Evolutionary conservation across 2,888 invertebrate genomes (phyloP).

Genomic region (Sturmia bella): DNA sequence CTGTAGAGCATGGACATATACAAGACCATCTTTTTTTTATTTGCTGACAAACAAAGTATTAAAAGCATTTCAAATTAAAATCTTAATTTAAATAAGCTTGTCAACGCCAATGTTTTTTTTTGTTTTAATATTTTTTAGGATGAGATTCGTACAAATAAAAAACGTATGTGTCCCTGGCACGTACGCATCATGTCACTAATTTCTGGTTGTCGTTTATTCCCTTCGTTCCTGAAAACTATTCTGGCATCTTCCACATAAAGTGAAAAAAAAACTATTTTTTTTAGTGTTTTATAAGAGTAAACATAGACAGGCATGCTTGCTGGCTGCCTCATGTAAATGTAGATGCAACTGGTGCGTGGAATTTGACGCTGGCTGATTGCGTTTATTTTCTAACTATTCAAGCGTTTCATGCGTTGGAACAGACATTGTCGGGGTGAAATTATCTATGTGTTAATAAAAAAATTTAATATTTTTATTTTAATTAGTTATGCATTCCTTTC

Average conservation of each 20-base stretch:
- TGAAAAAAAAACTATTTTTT: conserved; percentile 29
- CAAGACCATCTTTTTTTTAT: conserved; percentile 22
- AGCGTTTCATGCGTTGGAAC: conserved; percentile 54
- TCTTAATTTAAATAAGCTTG: conserved; percentile 53
- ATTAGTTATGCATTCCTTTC: conserved; percentile 57
- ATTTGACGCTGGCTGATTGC: conserved; percentile 69
- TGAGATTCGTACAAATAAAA: conserved; percentile 11
- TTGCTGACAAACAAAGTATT: conserved; percentile 15
- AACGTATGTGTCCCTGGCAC: conserved; percentile 66
- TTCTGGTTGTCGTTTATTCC: conserved; percentile 14
- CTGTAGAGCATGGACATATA: conserved; percentile 56
- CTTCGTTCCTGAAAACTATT: conserved; percentile 67
- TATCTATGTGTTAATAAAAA: conserved; percentile 64
- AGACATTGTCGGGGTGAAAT: conserved; percentile 62
- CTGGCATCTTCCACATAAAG: conserved; percentile 38
- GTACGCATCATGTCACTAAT: conserved; percentile 67
- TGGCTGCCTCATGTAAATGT: conserved; percentile 33
- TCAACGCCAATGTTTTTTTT: conserved; percentile 57
- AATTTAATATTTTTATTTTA: conserved; percentile 62
- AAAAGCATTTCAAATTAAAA: conserved; percentile 40
- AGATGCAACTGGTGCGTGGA: conserved; percentile 68
- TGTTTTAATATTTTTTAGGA: background rate
- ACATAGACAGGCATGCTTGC: background rate
- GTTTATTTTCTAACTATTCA: conserved; percentile 67
- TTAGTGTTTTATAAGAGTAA: conserved; percentile 9